These are phyloP conservation scores for Platalea minor DNA, from an alignment of 2,797 vertebrate species.

Conservation along the genomic window DNA sequence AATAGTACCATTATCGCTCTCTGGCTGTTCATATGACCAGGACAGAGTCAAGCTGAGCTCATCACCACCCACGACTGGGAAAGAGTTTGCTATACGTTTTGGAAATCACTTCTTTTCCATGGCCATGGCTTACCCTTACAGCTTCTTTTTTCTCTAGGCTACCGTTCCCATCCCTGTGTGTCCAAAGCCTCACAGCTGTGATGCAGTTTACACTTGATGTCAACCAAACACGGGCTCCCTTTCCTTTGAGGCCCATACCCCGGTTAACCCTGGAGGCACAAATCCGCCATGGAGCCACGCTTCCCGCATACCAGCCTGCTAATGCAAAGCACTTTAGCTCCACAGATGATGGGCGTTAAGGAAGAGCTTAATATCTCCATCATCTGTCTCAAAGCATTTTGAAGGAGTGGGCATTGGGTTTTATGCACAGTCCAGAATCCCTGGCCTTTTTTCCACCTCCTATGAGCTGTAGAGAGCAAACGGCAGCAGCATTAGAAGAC, in stretches of 20 bases:
- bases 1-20: background rate
- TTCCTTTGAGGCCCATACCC: accelerated
- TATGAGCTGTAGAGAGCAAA: background rate
- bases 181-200: background rate
- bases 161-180: background rate
- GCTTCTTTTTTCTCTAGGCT: background rate
- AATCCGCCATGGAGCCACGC: accelerated
- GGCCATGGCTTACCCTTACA: background rate
- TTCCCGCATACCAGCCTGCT: accelerated
- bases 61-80: background rate
- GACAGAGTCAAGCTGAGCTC: background rate
- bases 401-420: accelerated
- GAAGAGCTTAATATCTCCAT: background rate
- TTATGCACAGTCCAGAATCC: background rate
- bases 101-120: background rate
- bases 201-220: background rate
- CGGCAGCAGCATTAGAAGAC: background rate
- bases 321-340: background rate
- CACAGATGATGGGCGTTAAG: accelerated
- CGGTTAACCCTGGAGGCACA: accelerated
- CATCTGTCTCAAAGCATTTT: background rate
- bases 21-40: background rate
- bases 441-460: background rate
- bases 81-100: background rate
- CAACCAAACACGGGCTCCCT: accelerated